Evolutionary conservation across 2,113 vertebrate genomes (phyloP).

Genomic region (Polyodon spathula): DNA sequence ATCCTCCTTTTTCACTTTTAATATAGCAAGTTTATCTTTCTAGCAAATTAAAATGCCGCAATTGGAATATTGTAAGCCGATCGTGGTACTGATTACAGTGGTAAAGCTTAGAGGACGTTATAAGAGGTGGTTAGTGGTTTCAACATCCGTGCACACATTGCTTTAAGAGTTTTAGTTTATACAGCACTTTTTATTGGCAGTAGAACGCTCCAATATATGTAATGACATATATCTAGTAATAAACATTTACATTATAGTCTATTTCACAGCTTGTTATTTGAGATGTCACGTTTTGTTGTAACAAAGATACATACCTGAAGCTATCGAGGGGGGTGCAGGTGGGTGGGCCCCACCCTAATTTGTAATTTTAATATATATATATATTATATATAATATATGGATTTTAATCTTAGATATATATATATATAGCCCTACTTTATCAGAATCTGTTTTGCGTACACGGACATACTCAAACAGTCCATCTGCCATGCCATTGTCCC

Average conservation of each 20-base stretch:
- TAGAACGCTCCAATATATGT: conserved; percentile 84
- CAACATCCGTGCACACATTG: conserved; percentile 69
- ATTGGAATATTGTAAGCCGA: conserved; percentile 51
- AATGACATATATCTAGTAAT: conserved; percentile 81
- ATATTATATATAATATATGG: neutral
- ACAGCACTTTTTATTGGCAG: conserved; percentile 63
- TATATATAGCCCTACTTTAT: neutral
- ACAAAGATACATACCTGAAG: conserved; percentile 35
- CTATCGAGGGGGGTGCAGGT: conserved; percentile 30
- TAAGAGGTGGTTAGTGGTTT: conserved; percentile 61
- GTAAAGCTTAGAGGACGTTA: conserved; percentile 55
- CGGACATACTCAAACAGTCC: too few relatives aligned
- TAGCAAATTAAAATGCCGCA: conserved; percentile 50
- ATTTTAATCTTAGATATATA: neutral
- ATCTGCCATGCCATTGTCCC: too few relatives aligned
- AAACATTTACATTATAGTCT: conserved; percentile 63
- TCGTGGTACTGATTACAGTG: conserved; percentile 60
- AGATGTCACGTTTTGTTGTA: conserved; percentile 55
- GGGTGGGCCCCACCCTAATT: conserved; percentile 10
- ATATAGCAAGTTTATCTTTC: conserved; percentile 46
- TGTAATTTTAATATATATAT: conserved; percentile 2
- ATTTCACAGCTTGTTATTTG: conserved; percentile 78
- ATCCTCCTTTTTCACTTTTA: conserved; percentile 39
- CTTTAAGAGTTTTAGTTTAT: conserved; percentile 72
- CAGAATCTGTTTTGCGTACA: too few relatives aligned